Base-by-base conservation (phyloP, 2,797 vertebrate species). In the Numenius phaeopus region DNA sequence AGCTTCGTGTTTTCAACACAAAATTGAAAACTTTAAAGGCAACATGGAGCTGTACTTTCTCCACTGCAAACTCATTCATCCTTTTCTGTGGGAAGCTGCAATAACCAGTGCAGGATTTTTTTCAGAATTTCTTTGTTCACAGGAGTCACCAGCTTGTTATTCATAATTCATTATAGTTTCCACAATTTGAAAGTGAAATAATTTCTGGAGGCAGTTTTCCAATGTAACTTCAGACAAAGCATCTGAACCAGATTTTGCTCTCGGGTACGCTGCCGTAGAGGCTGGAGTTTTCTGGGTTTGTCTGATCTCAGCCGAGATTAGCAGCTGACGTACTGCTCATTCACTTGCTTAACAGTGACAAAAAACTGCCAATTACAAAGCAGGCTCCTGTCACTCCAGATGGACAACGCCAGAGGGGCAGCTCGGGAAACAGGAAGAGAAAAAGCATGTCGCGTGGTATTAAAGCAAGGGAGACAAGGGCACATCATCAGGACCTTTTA, bases 1-100 rank as follows among this genome's bases (percentile, higher is more conserved):
- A 97, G 84, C 87, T 92, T 84, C 9, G 3, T 49, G 76, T 94
- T 96, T 95, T 88, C 89, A 81, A 86, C 54, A 62, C 39, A 78
- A 81, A 94, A 89, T 40, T 18, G 55, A 86, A 70, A 55, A 87
- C 24, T 78, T 95, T 79, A 91, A 89, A 81, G 70, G 87, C 34
- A 81, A 66, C 61, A 81, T 1, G 6, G 84, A 78, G 34, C 46
- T 62, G 39, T 77, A 70, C 67, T 49, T 87, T 88, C 69, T 58
- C 79, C 67, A 49, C 76, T 88, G 76, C 44, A 73, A 87, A 91
- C 27, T 81, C 82, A 89, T 90, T 88, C 76, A 91, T 70, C 54
- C 64, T 73, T 40, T 88, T 86, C 62, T 58, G 46, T 55, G 55
- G 64, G 62, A 93, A 91, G 66, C 76, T 69, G 46, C 77, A 88